Evolutionary conservation across 2,113 vertebrate genomes (phyloP), one percentile per base, ranked within the genome.

Genomic region (Plectropomus leopardus): DNA sequence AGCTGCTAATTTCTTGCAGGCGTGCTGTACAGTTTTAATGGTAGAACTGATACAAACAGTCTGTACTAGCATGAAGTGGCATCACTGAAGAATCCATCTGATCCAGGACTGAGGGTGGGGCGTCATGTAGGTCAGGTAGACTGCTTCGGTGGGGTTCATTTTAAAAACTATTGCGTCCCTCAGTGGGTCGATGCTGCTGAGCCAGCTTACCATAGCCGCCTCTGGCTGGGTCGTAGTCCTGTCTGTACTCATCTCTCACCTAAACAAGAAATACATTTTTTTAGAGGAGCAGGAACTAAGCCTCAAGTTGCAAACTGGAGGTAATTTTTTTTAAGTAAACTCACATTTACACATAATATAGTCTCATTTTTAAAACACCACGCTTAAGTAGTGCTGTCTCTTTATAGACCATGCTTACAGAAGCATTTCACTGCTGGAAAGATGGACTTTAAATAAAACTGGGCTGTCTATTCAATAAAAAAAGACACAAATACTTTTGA

Each of bases 181-280:
- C 93, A 57, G 78, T 44, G 42, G 76, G 57, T 85, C 93, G 93
- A 58, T 96, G 96, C 63, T 95, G 95, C 81, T 93, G 92, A 73
- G 93, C 93, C 59, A 97, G 76, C 79, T 97, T 97, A 28, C 96
- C 96, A 42, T 96, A 97, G 75, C 96, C 96, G 0, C 96, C 96
- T 94, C 96, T 94, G 28, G 96, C 96, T 21, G 96, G 96, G 66
- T 97, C 95, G 21, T 96, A 97, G 84, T 97, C 95, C 58, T 95
- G 92, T 44, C 95, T 92, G 91, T 96, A 96, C 78, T 96, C 96
- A 76, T 96, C 96, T 88, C 96, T 95, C 65, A 96, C 96, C 96
- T 96, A 58, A 36, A 75, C 7, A 73, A 21, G 55, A 42, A 45
- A 50, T n/a, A n/a, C n/a, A 32, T 32, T 32, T 4, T 32, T 32